Base-by-base conservation (phyloP, 2,113 vertebrate species). In the Channa argus region DNA sequence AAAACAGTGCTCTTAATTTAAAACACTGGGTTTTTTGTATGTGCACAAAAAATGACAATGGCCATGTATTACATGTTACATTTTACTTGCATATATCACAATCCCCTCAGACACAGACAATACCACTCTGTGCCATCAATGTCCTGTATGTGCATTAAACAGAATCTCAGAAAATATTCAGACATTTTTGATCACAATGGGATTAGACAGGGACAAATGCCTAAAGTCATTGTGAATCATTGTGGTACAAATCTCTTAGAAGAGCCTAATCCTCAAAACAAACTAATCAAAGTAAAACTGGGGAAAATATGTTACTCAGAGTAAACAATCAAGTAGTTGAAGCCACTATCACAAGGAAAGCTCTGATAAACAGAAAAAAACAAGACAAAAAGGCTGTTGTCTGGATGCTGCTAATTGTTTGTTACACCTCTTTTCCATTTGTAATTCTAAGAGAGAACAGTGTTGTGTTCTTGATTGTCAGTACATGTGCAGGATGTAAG, bases 401-500 rank as follows among this genome's bases (percentile, higher is more conserved):
- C 6, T 13, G 44, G 77, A 54, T 56, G 50, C 13, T 67, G 62
- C 69, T 77, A 72, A 74, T 80, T 54, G 77, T 80, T 70, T 62
- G 69, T 63, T 54, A 68, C 72, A 71, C 66, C 63, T 73, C 66
- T 60, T 52, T 45, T 79, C 51, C 45, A 63, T 71, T 71, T 85
- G 55, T 65, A 62, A 73, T 73, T 80, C 69, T 33, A 43, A 43
- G 49, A 50, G 76, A 88, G 83, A 83, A 83, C 63, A 66, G 36
- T 9, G 50, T 74, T 47, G 66, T 77, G 58, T 39, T 64, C 70
- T 51, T 86, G 89, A 88, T 82, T 82, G 56, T 79, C 66, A 56
- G 78, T 68, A 69, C 79, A 49, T 64, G 76, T 49, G 65, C 74
- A 54, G 33, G 36, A 47, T 56, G 69, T 71, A 62, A 71, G 64